Conservation (phyloP, 2,888 invertebrate genomes). For the Scelioninae gen. 1 region DNA sequence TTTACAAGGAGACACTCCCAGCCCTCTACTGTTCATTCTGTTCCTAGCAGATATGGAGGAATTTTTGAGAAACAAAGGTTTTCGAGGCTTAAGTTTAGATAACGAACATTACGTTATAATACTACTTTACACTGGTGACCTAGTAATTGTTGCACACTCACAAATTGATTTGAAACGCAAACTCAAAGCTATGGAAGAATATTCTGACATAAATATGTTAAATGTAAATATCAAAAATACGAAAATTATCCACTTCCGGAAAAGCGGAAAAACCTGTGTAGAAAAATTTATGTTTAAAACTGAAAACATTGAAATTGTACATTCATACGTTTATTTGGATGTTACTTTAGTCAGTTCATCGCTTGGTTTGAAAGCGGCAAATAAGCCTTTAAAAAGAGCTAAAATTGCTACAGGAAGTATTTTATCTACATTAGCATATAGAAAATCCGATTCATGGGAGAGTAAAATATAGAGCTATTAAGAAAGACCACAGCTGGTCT, state of each 20-base stretch:
- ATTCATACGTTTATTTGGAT: neutral
- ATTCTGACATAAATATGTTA: neutral
- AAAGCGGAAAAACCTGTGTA: too few species aligned
- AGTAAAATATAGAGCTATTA: neutral
- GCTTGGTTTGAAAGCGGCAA: neutral
- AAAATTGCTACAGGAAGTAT: conserved; percentile 1
- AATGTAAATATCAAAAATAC: neutral
- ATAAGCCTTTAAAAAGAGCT: neutral
- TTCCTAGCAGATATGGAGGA: neutral
- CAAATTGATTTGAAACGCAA: neutral
- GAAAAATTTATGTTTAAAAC: too few species aligned
- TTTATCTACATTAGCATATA: neutral
- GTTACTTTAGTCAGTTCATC: neutral
- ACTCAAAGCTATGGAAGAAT: neutral
- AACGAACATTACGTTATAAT: neutral
- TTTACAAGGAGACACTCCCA: neutral
- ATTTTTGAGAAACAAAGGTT: neutral
- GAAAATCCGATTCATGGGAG: conserved; percentile 1
- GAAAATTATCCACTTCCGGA: neutral
- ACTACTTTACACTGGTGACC: conserved; percentile 2
- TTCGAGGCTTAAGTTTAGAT: neutral
- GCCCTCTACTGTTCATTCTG: neutral
- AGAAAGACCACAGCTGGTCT: conserved; percentile 3
- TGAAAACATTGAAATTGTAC: too few species aligned
- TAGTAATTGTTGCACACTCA: conserved; percentile 5